phyloP scores from a whole-genome alignment of 1,140 invertebrate genomes.

The Rhopalosiphum maidis region DNA sequence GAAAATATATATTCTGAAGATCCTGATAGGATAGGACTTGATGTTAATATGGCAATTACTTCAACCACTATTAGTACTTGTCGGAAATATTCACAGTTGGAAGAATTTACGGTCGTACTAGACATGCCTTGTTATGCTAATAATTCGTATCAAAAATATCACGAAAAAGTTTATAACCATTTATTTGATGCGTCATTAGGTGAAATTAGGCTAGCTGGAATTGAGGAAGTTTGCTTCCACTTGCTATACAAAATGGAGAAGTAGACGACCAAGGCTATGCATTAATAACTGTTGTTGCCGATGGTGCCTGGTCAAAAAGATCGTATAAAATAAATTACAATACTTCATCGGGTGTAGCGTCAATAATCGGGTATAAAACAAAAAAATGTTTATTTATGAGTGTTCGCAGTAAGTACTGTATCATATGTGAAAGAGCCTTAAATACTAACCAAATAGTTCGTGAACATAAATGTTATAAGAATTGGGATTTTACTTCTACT shows the following conservation, averaged over 20 bases:
- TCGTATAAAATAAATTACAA: too few relatives aligned
- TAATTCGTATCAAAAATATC: neutral
- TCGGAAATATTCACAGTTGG: neutral
- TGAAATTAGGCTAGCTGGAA: conserved; percentile 10
- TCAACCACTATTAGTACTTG: too few relatives aligned
- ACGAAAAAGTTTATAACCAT: neutral
- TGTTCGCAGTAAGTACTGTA: too few relatives aligned
- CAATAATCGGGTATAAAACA: neutral
- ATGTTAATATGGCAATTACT: too few relatives aligned
- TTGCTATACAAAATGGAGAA: too few relatives aligned
- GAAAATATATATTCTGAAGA: conserved; percentile 20
- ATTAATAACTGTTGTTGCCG: too few relatives aligned
- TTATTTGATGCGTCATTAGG: neutral
- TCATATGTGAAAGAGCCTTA: too few relatives aligned
- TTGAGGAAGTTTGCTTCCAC: neutral
- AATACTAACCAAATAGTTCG: neutral
- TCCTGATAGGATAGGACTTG: neutral
- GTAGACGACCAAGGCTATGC: too few relatives aligned
- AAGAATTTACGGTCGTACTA: neutral
- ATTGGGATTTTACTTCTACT: neutral
- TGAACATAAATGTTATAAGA: conserved; percentile 3
- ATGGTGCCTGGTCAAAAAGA: too few relatives aligned
- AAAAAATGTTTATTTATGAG: conserved; percentile 9
- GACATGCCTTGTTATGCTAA: neutral
- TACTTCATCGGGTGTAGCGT: neutral